These are phyloP conservation scores for Andrena fulva DNA, from an alignment of 2,888 invertebrate genomes.

Conservation along the genomic window DNA sequence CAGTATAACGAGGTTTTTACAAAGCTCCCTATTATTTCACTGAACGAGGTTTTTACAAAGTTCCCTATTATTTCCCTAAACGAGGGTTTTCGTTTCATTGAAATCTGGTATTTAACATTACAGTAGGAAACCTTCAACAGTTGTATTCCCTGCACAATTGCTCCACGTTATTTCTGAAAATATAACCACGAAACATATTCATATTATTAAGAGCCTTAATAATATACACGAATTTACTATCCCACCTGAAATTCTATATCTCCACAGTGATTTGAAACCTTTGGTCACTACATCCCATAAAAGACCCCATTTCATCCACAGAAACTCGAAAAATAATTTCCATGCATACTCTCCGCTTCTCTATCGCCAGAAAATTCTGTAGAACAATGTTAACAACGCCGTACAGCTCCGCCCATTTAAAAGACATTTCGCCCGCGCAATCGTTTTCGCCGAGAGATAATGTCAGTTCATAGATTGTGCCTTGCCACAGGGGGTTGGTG, in stretches of 20 bases:
- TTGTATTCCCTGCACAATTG: not conserved
- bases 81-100: not conserved
- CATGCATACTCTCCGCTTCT: too few species aligned
- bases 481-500: not conserved
- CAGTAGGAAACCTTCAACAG: not conserved
- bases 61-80: not conserved
- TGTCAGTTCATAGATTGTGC: not conserved
- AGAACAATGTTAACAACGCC: not conserved
- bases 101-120: not conserved
- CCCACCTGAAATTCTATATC: too few species aligned
- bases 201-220: too few species aligned
- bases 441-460: not conserved
- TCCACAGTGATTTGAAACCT: too few species aligned
- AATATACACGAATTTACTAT: too few species aligned
- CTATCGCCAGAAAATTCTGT: too few species aligned
- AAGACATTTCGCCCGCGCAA: not conserved
- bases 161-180: not conserved
- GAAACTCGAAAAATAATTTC: too few species aligned
- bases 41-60: not conserved
- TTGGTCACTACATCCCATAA: too few species aligned
- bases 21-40: not conserved
- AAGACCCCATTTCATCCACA: too few species aligned
- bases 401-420: not conserved
- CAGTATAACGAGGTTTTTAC: not conserved
- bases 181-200: too few species aligned